Conservation (phyloP, 2,113 vertebrate genomes). For the Crotalus horridus region DNA sequence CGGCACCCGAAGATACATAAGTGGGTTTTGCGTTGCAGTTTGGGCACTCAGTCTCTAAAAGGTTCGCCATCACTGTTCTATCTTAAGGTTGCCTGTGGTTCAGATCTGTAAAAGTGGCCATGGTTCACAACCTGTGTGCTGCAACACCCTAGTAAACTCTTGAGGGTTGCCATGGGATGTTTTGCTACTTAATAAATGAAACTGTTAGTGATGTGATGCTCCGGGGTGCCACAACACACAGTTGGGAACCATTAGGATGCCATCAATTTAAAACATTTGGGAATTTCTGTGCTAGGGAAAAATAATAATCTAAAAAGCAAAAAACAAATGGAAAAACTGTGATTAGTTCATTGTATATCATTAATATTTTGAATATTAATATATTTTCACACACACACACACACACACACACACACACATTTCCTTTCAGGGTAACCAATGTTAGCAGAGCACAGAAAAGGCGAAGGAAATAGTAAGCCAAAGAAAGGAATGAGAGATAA, state of each 20-base stretch:
- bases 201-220: not conserved
- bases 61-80: not conserved
- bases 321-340: not conserved
- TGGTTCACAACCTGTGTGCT: not conserved
- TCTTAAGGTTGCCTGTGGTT: not conserved
- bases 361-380: not conserved
- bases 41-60: too few relatives aligned
- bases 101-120: not conserved
- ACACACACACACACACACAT: not conserved
- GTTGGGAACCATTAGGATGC: not conserved
- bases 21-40: too few relatives aligned
- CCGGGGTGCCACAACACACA: not conserved
- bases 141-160: not conserved
- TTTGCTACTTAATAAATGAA: not conserved
- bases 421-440: not conserved
- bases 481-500: not conserved
- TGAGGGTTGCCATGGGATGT: not conserved
- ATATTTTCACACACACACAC: not conserved
- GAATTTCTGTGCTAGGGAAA: not conserved
- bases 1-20: too few relatives aligned
- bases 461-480: not conserved
- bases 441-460: not conserved
- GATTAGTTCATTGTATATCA: not conserved
- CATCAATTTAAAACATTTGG: not conserved
- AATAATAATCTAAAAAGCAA: not conserved